Conservation (phyloP, 2,888 invertebrate species). For the Drosophila mulleri region DNA sequence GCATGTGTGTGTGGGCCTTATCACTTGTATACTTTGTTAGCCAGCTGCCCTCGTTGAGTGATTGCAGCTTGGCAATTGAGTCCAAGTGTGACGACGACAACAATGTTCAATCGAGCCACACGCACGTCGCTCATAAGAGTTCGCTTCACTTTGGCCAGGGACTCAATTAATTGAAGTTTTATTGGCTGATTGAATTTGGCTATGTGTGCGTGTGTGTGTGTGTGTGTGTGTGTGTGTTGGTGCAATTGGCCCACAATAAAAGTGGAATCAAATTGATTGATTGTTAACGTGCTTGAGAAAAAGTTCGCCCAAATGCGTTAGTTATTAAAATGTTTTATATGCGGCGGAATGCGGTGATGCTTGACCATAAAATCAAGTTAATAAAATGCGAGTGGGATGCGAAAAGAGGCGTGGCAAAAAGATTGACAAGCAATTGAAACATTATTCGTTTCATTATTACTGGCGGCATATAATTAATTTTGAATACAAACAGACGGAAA, state of each 20-base stretch:
- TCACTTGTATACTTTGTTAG: constrained; percentile 69
- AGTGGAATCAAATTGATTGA: constrained; percentile 51
- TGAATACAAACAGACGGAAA: background rate
- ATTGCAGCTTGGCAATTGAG: constrained; percentile 58
- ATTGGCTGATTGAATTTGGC: constrained; percentile 56
- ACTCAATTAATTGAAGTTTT: constrained; percentile 75
- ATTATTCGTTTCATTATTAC: background rate
- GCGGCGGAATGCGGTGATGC: constrained; percentile 1
- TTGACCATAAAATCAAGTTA: background rate
- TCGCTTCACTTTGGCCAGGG: constrained; percentile 51
- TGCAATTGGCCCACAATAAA: constrained; percentile 33
- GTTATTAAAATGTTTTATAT: constrained; percentile 14
- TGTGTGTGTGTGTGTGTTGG: background rate
- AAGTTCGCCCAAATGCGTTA: constrained; percentile 14
- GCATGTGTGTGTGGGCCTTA: constrained; percentile 43
- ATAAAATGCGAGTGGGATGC: background rate
- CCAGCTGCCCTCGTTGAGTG: constrained; percentile 49
- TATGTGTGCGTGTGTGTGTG: background rate
- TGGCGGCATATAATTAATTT: background rate
- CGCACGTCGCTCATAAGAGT: constrained; percentile 39
- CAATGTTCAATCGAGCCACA: constrained; percentile 6
- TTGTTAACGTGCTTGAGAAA: constrained; percentile 46
- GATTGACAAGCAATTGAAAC: background rate
- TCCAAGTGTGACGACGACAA: constrained; percentile 24
- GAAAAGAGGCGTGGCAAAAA: background rate